phyloP scores from a whole-genome alignment of 2,888 invertebrate genomes.

The Bibio marci region DNA sequence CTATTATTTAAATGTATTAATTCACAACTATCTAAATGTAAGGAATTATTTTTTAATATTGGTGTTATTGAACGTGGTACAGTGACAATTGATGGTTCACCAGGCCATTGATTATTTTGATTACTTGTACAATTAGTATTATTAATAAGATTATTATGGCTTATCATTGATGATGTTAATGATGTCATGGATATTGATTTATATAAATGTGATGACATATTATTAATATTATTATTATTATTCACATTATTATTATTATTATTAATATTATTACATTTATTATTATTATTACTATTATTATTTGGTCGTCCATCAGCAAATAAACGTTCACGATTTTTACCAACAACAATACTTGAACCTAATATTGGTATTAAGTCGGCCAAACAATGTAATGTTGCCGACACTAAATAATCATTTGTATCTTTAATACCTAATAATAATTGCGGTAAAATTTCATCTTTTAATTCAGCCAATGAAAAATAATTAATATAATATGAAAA shows the following conservation, averaged over 20 bases:
- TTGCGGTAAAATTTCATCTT: slow-evolving; percentile 68
- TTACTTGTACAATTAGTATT: neutral
- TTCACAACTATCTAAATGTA: no score
- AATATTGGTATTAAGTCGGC: slow-evolving; percentile 72
- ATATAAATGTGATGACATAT: neutral
- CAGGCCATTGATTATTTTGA: slow-evolving; percentile 1
- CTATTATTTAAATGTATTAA: no score
- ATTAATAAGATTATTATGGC: neutral
- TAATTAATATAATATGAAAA: slow-evolving; percentile 58
- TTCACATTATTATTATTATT: neutral
- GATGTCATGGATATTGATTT: neutral
- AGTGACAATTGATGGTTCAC: slow-evolving; percentile 12
- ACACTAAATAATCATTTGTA: slow-evolving; percentile 64
- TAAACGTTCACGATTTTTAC: slow-evolving; percentile 57
- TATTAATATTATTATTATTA: no score
- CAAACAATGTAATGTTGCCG: slow-evolving; percentile 60
- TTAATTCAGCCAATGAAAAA: slow-evolving; percentile 54
- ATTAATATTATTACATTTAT: neutral
- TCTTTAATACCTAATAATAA: slow-evolving; percentile 72
- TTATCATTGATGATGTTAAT: no score
- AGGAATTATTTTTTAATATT: slow-evolving; percentile 21
- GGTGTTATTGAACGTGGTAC: slow-evolving; percentile 29
- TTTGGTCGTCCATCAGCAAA: slow-evolving; percentile 74
- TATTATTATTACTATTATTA: slow-evolving; percentile 15
- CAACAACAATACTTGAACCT: slow-evolving; percentile 71